Evolutionary conservation across 2,888 invertebrate species (phyloP), one percentile per base, ranked within the genome.

Genomic region (Boloria euphrosyne): DNA sequence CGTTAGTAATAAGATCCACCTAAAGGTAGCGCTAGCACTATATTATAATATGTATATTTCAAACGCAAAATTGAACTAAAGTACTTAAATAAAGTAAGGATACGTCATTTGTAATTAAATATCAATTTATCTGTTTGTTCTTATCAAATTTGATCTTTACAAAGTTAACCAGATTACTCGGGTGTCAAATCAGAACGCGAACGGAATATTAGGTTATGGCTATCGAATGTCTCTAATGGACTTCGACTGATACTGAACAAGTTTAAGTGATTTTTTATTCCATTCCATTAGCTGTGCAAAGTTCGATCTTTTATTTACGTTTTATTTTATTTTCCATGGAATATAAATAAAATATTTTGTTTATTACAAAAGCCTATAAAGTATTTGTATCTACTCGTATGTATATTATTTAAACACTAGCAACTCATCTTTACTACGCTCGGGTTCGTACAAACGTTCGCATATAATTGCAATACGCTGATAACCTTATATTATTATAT

Each of bases 171-270:
- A 22, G 43, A 57, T 63, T 43, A 50, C n/a, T 50, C 13, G 16
- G 18, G 47, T 46, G 47, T 62, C 54, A 57, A 55, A 55, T 43
- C 49, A 55, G 50, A 63, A 55, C 55, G 63, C 55, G 44, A 51
- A 63, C 43, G 38, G 43, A 57, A 57, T 63, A 63, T 63, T 63
- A 63, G 57, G 50, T 63, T 63, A 63, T 63, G 27, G 51, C 43
- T 63, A 63, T 63, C 55, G 43, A 57, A 64, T 64, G 50, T 64
- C 63, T 63, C 63, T 64, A 64, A 57, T 57, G 50, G 63, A 62
- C 31, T 31, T 22, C 27, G 62, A 59, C 51, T 62, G 55, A 62
- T 66, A 62, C 62, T 52, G 51, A 62, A 52, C 57, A 55, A 49
- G 17, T 31, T 55, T 66, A 27, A 55, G 58, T 50, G 53, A 59